Evolutionary conservation across 2,888 invertebrate species (phyloP).

Genomic region (Frankliniella fusca): DNA sequence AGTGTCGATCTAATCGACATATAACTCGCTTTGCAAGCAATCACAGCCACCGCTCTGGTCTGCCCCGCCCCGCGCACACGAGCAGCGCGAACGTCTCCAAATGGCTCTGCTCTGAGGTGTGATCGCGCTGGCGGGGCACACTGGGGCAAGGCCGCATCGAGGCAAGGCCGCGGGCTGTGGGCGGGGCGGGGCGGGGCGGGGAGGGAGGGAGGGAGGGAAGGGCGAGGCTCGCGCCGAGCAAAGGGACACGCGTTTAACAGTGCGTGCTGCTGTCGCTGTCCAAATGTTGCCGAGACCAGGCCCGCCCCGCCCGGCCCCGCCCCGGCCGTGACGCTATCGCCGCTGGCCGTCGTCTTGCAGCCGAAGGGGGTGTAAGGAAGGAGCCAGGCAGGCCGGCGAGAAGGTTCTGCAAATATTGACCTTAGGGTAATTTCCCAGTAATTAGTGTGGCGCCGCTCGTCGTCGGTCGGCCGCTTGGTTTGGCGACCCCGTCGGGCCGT

Average conservation of each 20-base stretch:
- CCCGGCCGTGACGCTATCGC: neutral
- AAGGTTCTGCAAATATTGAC: constrained; percentile 12
- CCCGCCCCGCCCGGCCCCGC: neutral
- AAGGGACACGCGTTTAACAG: neutral
- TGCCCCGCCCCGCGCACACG: neutral
- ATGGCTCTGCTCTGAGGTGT: neutral
- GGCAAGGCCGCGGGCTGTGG: too few relatives aligned
- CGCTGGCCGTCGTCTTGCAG: neutral
- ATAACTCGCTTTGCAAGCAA: neutral
- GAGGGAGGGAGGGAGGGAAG: too few relatives aligned
- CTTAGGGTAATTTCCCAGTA: constrained; percentile 13
- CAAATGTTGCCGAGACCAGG: neutral
- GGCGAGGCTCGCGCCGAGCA: neutral
- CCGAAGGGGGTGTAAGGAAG: neutral
- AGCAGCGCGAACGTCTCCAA: neutral
- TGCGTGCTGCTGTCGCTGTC: neutral
- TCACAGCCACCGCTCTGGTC: neutral
- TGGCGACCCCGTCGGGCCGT: too few relatives aligned
- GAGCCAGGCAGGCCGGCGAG: neutral
- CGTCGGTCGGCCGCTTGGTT: neutral
- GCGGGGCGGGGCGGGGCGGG: neutral
- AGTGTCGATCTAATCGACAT: neutral
- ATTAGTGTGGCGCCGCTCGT: neutral
- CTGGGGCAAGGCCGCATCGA: too few relatives aligned
- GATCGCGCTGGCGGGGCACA: too few relatives aligned